Conservation (phyloP, 2,113 vertebrate species). For the Aegotheles bennettii region DNA sequence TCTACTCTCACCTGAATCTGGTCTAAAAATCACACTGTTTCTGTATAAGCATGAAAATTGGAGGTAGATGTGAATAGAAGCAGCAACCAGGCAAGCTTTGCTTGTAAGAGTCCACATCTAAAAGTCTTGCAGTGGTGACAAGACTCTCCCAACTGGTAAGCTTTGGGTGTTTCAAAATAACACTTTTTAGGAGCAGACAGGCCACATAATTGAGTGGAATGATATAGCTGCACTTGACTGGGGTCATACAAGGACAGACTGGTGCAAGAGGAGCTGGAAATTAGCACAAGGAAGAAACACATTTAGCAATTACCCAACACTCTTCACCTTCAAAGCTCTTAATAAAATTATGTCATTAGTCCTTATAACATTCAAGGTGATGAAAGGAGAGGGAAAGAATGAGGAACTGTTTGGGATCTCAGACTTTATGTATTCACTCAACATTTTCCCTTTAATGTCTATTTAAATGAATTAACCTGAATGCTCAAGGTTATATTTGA, state of each 20-base stretch:
- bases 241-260: conserved; percentile 14
- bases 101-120: not conserved
- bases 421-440: conserved; percentile 4
- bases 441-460: conserved; percentile 14
- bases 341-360: conserved; percentile 57
- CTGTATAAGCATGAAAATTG: not conserved
- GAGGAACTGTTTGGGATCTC: conserved; percentile 19
- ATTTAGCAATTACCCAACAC: conserved; percentile 24
- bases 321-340: conserved; percentile 32
- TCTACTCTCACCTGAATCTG: not conserved
- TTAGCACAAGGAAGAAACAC: conserved; percentile 9
- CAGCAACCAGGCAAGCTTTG: not conserved
- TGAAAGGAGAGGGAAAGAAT: conserved; percentile 40
- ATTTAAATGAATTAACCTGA: conserved; percentile 46
- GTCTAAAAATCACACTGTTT: not conserved
- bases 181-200: not conserved
- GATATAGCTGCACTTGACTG: not conserved
- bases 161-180: not conserved
- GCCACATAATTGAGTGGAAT: not conserved
- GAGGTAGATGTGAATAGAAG: not conserved
- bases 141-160: not conserved
- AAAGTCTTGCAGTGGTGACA: not conserved
- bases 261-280: conserved; percentile 10
- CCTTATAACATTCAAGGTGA: conserved; percentile 27
- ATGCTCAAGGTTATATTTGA: conserved; percentile 25